Evolutionary conservation across 2,797 vertebrate genomes (phyloP).

Genomic region (Taeniopygia guttata): DNA sequence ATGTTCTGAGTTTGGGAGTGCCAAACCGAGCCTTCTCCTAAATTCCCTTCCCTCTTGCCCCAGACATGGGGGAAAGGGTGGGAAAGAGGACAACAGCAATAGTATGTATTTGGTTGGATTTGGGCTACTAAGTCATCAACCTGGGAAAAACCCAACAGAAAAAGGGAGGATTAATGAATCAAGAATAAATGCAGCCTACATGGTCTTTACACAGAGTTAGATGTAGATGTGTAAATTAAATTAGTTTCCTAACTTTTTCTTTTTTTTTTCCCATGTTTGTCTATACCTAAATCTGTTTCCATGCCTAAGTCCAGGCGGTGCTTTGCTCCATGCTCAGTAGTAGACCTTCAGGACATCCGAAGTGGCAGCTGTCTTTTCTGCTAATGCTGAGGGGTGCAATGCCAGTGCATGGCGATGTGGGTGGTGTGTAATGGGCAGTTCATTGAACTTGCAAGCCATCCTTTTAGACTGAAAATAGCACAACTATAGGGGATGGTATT

Average conservation of each 20-base stretch:
- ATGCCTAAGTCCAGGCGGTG: not conserved
- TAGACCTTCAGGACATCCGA: not conserved
- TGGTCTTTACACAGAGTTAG: not conserved
- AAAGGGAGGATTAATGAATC: not conserved
- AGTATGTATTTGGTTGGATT: not conserved
- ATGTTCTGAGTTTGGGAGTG: not conserved
- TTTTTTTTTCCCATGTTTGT: rapidly evolving
- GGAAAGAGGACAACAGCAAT: not conserved
- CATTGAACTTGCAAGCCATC: not conserved
- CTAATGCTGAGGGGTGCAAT: too few relatives aligned
- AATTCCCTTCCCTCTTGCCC: not conserved
- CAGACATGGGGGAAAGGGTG: not conserved
- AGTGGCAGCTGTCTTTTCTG: not conserved
- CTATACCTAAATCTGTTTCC: not conserved
- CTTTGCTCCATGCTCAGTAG: not conserved
- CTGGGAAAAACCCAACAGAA: not conserved
- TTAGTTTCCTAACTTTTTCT: not conserved
- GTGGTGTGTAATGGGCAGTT: rapidly evolving
- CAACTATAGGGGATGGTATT: rapidly evolving
- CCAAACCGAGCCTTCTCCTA: not conserved
- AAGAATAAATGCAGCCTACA: not conserved
- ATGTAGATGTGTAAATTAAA: not conserved
- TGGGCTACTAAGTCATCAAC: not conserved
- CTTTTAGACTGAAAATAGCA: not conserved
- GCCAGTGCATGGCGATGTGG: too few relatives aligned